A percentile compares a stretch with the other conserved stretches of the same genome.
Conservation (phyloP, 2,888 invertebrate species). For the Busseola fusca region DNA sequence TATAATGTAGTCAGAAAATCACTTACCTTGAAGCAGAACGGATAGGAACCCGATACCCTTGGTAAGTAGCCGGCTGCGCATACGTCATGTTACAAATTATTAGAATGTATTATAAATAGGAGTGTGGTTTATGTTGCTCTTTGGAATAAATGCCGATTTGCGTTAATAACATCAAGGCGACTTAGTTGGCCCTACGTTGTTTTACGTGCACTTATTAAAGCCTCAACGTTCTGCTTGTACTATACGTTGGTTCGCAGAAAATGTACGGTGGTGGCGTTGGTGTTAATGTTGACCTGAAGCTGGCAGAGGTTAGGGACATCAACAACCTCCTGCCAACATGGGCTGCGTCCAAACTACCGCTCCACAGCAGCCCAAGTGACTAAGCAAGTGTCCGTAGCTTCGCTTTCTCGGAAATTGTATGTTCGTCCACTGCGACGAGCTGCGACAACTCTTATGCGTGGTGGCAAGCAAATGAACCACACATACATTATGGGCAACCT, state of each 20-base stretch:
- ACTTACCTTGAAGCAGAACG: constrained; percentile 6
- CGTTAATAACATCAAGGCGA: neutral
- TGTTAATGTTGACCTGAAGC: too few relatives aligned
- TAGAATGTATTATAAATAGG: neutral
- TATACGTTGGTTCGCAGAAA: too few relatives aligned
- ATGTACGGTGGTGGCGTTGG: too few relatives aligned
- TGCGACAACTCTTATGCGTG: neutral
- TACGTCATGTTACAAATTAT: neutral
- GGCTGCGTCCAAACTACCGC: neutral
- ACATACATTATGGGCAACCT: neutral
- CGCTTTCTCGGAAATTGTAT: neutral
- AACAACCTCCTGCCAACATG: neutral
- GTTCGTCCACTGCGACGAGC: neutral
- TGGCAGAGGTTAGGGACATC: too few relatives aligned
- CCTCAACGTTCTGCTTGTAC: neutral
- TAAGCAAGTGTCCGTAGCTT: neutral
- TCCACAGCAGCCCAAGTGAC: neutral
- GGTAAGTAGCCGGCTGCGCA: neutral
- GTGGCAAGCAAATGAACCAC: neutral
- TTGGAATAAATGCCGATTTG: neutral
- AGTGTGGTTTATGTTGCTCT: neutral
- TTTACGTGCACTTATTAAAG: neutral
- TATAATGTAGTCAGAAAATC: neutral
- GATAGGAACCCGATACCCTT: neutral
- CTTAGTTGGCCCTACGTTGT: neutral